phyloP scores from a whole-genome alignment of 1,140 invertebrate species.

The Muscidifurax raptorellus region DNA sequence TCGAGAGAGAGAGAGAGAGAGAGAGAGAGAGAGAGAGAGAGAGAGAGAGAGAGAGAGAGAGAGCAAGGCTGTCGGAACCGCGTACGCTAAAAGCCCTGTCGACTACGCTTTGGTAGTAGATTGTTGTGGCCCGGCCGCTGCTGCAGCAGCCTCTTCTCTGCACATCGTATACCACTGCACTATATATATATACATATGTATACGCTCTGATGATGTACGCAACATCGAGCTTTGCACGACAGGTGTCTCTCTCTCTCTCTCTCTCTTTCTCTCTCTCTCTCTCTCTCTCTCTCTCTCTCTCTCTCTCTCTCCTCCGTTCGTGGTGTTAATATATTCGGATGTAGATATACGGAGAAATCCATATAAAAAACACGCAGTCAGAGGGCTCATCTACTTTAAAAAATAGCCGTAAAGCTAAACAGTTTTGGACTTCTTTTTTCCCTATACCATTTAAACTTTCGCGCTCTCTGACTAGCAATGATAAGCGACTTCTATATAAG shows the following conservation, averaged over 20 bases:
- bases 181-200: background rate
- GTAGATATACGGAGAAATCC: too few species aligned
- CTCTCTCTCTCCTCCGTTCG: background rate
- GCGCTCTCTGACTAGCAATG: too few species aligned
- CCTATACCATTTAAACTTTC: too few species aligned
- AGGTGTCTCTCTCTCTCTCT: background rate
- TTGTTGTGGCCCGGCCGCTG: background rate
- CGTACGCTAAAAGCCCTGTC: conserved; percentile 43
- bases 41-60: too few species aligned
- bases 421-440: too few species aligned
- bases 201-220: too few species aligned
- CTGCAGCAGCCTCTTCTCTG: background rate
- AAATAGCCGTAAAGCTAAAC: too few species aligned
- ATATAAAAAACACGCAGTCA: too few species aligned
- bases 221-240: background rate
- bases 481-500: too few species aligned
- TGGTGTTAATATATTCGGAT: background rate
- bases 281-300: background rate
- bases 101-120: conserved; percentile 34
- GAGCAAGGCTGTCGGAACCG: background rate
- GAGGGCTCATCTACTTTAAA: too few species aligned
- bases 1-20: too few species aligned
- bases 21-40: too few species aligned
- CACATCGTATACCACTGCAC: background rate
- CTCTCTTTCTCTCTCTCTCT: background rate